phyloP scores from a whole-genome alignment of 2,888 invertebrate species.

The Globia sparganii region DNA sequence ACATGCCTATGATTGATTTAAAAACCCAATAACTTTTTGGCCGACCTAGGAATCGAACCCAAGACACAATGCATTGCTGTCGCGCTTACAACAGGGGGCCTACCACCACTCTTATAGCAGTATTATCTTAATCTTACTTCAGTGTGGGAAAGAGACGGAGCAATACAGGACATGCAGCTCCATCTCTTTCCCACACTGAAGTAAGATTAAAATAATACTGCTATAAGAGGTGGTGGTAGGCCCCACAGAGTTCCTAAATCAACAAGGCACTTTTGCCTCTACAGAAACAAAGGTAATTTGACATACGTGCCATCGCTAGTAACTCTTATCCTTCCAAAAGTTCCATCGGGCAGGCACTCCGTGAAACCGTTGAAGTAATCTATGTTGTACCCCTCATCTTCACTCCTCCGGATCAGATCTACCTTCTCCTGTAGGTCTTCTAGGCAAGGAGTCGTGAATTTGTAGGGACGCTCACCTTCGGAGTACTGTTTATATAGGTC shows the following conservation, averaged over 20 bases:
- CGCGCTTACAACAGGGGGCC: too few relatives aligned
- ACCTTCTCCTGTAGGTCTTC: constrained; percentile 70
- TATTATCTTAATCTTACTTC: too few relatives aligned
- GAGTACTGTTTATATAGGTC: constrained; percentile 79
- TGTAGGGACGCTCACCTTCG: constrained; percentile 75
- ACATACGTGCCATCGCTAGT: constrained; percentile 79
- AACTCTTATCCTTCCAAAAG: constrained; percentile 73
- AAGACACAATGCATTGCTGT: too few relatives aligned
- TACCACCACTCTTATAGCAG: too few relatives aligned
- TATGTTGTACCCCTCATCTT: constrained; percentile 78
- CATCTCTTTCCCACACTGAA: too few relatives aligned
- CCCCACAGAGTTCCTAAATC: background rate
- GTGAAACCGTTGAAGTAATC: constrained; percentile 75
- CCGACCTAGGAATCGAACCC: too few relatives aligned
- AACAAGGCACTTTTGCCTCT: background rate
- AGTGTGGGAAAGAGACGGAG: too few relatives aligned
- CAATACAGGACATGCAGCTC: too few relatives aligned
- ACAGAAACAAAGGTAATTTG: background rate
- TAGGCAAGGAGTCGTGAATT: constrained; percentile 82
- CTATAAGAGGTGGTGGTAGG: too few relatives aligned
- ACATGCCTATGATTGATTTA: too few relatives aligned
- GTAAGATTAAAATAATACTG: too few relatives aligned
- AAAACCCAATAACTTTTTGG: too few relatives aligned
- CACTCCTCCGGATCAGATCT: constrained; percentile 74
- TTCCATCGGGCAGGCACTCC: constrained; percentile 83